Evolutionary conservation across 2,113 vertebrate genomes (phyloP).

Genomic region (Pomatostomus ruficeps): DNA sequence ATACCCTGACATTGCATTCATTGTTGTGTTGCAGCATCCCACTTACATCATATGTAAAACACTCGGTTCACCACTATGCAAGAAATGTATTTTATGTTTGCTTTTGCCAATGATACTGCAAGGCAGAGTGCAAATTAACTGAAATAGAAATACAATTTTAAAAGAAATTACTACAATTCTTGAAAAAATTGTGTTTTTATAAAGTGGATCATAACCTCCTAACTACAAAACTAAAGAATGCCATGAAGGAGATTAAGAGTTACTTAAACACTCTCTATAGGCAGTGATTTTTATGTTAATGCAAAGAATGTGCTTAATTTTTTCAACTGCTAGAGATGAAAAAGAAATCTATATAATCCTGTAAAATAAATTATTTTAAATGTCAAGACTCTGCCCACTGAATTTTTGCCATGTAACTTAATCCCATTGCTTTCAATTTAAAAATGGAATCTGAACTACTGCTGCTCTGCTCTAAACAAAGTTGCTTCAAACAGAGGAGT

Average conservation of each 20-base stretch:
- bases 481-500: not conserved
- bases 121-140: not conserved
- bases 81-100: not conserved
- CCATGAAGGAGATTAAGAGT: not conserved
- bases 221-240: not conserved
- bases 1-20: not conserved
- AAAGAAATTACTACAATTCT: not conserved
- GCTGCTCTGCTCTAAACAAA: not conserved
- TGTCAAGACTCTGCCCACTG: not conserved
- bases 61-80: not conserved
- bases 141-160: not conserved
- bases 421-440: not conserved
- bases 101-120: not conserved
- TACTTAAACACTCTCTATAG: not conserved
- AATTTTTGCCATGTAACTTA: constrained; percentile 12
- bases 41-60: too few relatives aligned
- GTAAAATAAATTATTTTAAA: not conserved
- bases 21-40: not conserved
- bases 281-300: not conserved
- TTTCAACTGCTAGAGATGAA: not conserved
- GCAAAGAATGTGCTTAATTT: not conserved
- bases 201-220: not conserved
- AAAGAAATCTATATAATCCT: not conserved
- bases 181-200: not conserved
- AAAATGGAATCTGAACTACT: not conserved